These are phyloP conservation scores for Mastomys coucha DNA, from an alignment of 2,113 vertebrate genomes.

Conservation along the genomic window DNA sequence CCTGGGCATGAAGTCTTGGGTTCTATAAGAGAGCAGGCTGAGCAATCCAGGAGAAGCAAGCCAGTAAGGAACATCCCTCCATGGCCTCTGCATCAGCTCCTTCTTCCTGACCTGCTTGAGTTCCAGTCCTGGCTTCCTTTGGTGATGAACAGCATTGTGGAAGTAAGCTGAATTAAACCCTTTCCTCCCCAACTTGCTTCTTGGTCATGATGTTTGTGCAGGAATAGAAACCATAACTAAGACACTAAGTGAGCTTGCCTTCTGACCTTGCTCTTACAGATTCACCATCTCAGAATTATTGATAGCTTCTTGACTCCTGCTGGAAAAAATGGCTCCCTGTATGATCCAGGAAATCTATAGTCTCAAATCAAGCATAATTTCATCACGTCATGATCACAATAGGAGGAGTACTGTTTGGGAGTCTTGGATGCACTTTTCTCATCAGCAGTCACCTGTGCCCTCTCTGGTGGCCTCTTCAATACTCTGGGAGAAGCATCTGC, in stretches of 20 bases:
- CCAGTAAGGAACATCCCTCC: no score
- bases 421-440: constrained; percentile 30
- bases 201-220: no score
- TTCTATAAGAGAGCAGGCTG: no score
- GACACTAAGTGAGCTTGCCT: constrained; percentile 76
- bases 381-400: constrained; percentile 67
- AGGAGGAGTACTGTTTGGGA: background rate
- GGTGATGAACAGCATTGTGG: no score
- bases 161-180: no score
- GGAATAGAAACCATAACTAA: no score
- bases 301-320: constrained; percentile 73
- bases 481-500: background rate
- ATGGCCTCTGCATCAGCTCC: no score
- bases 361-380: constrained; percentile 72
- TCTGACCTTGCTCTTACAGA: constrained; percentile 83
- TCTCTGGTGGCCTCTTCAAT: constrained; percentile 31
- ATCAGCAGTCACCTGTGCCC: constrained; percentile 59
- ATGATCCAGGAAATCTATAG: constrained; percentile 73
- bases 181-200: no score
- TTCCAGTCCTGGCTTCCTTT: no score
- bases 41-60: no score
- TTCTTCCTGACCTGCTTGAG: no score
- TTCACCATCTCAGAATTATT: constrained; percentile 71
- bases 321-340: constrained; percentile 67
- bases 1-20: no score